These are phyloP conservation scores for Parelbella ahira DNA, from an alignment of 2,888 invertebrate genomes.

Conservation along the genomic window DNA sequence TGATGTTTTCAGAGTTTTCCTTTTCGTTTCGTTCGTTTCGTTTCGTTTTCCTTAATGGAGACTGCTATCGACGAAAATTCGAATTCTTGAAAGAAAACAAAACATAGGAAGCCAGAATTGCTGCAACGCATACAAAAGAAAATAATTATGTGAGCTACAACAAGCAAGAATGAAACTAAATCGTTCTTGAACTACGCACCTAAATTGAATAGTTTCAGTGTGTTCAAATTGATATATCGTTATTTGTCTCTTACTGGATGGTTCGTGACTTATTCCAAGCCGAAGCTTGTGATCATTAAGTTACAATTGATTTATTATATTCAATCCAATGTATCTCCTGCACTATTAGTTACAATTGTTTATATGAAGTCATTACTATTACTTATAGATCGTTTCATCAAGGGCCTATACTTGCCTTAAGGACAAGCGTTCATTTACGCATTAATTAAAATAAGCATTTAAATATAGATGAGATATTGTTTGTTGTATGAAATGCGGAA, in stretches of 20 bases:
- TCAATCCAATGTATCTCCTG: slow-evolving; percentile 36
- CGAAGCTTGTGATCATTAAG: slow-evolving; percentile 32
- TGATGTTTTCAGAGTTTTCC: too few species aligned
- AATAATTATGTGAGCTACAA: too few species aligned
- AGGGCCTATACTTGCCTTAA: slow-evolving; percentile 15
- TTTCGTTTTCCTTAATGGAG: too few species aligned
- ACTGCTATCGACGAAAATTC: too few species aligned
- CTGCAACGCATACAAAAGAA: too few species aligned
- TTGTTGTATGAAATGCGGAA: slow-evolving; percentile 3
- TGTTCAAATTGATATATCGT: slow-evolving; percentile 7
- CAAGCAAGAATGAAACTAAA: too few species aligned
- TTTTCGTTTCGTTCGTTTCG: too few species aligned
- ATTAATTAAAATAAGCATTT: slow-evolving; percentile 27
- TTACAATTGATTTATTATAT: slow-evolving; percentile 41
- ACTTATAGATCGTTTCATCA: slow-evolving; percentile 27
- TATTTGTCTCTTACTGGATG: slow-evolving; percentile 5
- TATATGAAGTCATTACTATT: slow-evolving; percentile 31
- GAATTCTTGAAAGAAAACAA: too few species aligned
- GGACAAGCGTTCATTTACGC: slow-evolving; percentile 21
- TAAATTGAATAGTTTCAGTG: background rate
- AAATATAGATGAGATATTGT: slow-evolving; percentile 3
- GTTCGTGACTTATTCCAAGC: slow-evolving; percentile 14
- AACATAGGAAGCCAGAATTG: too few species aligned
- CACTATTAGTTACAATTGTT: slow-evolving; percentile 34
- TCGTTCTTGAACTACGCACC: too few species aligned